Percentiles rank a stretch among this genome's conserved stretches.
Conservation (phyloP, 2,113 vertebrate genomes). For the Apodemus sylvaticus region DNA sequence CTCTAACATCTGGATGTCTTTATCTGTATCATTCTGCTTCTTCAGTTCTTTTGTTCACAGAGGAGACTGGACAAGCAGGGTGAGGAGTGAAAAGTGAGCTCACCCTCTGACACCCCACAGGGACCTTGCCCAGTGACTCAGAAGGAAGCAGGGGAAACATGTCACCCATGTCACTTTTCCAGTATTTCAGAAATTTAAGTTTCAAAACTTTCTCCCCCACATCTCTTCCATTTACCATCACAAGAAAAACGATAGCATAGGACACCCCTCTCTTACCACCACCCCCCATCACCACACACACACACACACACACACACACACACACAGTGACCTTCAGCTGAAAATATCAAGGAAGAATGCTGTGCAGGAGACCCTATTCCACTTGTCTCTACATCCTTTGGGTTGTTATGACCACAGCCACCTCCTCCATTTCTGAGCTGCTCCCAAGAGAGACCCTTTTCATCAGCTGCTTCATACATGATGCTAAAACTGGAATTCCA, state of each 20-base stretch:
- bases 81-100: accelerated
- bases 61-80: not conserved
- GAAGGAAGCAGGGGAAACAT: not conserved
- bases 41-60: not conserved
- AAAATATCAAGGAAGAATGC: not conserved
- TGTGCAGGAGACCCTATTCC: accelerated
- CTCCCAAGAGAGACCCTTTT: not conserved
- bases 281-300: not conserved
- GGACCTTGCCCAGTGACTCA: not conserved
- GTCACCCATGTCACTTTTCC: no score
- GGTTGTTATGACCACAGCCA: not conserved
- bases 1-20: not conserved
- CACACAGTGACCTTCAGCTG: not conserved
- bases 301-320: no score
- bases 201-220: not conserved
- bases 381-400: no score
- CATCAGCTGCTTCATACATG: accelerated
- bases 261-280: not conserved
- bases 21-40: not conserved
- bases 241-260: accelerated
- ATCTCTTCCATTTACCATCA: not conserved
- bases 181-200: not conserved
- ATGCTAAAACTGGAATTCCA: not conserved
- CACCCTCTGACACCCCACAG: accelerated
- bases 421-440: not conserved